A percentile compares a stretch with the other conserved stretches of the same genome.
Evolutionary conservation across 2,888 invertebrate genomes (phyloP).

Genomic region (Alitta virens): DNA sequence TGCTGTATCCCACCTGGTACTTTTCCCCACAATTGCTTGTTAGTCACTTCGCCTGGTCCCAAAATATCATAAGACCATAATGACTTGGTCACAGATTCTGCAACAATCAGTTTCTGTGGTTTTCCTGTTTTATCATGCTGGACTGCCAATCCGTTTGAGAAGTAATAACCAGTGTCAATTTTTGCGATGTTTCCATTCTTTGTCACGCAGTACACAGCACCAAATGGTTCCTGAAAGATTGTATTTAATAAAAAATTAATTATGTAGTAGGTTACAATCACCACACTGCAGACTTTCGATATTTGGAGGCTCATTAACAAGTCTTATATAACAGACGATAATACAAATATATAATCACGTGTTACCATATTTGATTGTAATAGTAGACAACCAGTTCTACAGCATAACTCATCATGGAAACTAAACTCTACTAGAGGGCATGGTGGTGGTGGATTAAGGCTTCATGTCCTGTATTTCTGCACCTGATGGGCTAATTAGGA

Average conservation of each 20-base stretch:
- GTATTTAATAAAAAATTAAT: too few species aligned
- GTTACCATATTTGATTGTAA: too few species aligned
- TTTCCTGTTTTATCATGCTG: conserved; percentile 36
- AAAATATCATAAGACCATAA: conserved; percentile 46
- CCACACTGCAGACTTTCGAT: too few species aligned
- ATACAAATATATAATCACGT: too few species aligned
- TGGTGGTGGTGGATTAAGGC: too few species aligned
- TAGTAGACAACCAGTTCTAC: too few species aligned
- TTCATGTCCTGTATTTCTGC: too few species aligned
- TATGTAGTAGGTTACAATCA: too few species aligned
- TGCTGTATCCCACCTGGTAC: conserved; percentile 41
- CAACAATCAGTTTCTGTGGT: conserved; percentile 43
- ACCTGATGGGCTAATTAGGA: too few species aligned
- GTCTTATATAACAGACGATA: neutral
- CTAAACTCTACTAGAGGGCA: too few species aligned
- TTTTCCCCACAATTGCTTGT: conserved; percentile 40
- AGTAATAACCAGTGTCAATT: conserved; percentile 40
- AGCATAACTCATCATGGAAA: too few species aligned
- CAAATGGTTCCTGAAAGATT: conserved; percentile 37
- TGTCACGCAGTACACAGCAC: conserved; percentile 46
- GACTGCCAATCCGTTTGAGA: conserved; percentile 49
- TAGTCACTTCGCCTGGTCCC: conserved; percentile 37
- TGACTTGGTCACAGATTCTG: conserved; percentile 46
- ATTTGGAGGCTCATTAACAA: neutral
- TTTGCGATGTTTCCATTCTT: conserved; percentile 33